Percentiles rank a stretch among this genome's conserved stretches.
Conservation (phyloP, 64 coral and sea anemone genomes). For the Montipora cactus region DNA sequence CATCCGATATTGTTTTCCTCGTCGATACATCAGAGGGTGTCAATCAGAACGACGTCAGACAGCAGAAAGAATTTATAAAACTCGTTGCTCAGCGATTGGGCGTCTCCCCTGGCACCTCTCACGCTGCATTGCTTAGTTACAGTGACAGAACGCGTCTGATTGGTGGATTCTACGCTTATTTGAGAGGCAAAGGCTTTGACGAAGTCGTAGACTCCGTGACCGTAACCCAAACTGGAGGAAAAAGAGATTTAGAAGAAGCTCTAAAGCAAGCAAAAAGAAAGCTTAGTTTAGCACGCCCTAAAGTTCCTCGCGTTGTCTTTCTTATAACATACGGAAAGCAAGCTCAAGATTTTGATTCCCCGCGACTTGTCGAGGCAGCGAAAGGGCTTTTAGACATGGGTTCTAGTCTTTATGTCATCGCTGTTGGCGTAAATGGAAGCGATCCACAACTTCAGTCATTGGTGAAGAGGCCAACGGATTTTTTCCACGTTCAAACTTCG, state of each 20-base stretch:
- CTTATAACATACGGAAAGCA: conserved; percentile 49
- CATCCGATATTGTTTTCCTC: conserved; percentile 70
- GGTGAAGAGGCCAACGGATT: conserved; percentile 9
- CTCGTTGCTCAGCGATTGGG: conserved; percentile 49
- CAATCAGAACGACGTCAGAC: conserved; percentile 24
- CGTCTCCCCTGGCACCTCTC: conserved; percentile 37
- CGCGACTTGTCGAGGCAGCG: not conserved
- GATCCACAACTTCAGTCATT: conserved; percentile 26
- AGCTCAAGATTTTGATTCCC: conserved; percentile 4
- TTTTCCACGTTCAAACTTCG: conserved; percentile 31
- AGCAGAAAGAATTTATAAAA: conserved; percentile 69
- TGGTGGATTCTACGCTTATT: conserved; percentile 38
- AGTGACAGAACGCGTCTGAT: conserved; percentile 36
- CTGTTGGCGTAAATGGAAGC: conserved; percentile 19
- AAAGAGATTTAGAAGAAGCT: conserved; percentile 73
- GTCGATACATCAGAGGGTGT: conserved; percentile 76
- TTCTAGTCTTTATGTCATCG: conserved; percentile 28
- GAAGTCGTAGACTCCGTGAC: conserved; percentile 50
- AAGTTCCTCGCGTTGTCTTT: conserved; percentile 21
- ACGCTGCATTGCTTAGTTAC: conserved; percentile 63
- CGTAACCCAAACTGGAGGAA: conserved; percentile 1
- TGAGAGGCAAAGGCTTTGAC: conserved; percentile 8
- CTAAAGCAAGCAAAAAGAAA: conserved; percentile 23
- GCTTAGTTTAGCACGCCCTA: conserved; percentile 28
- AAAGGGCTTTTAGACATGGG: not conserved